phyloP scores from a whole-genome alignment of 2,888 invertebrate genomes.

The Pimpla rufipes region DNA sequence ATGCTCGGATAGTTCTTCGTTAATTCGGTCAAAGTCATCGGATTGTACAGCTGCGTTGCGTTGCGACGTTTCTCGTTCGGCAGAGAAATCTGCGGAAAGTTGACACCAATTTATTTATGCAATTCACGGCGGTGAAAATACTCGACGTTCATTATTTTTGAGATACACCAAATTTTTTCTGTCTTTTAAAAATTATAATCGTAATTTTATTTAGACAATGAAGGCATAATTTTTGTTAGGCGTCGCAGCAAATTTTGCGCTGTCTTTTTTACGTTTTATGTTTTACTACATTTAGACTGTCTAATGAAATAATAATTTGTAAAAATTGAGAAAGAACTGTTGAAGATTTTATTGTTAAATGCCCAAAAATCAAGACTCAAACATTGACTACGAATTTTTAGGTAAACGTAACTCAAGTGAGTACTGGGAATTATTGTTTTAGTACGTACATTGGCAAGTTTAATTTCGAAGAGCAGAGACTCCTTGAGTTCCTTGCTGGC shows the following conservation, averaged over 20 bases:
- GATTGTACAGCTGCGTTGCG: slow-evolving; percentile 96
- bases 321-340: no score
- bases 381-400: no score
- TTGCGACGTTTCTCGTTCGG: slow-evolving; percentile 96
- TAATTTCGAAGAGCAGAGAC: slow-evolving; percentile 95
- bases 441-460: slow-evolving; percentile 94
- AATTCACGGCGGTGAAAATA: background rate
- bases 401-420: background rate
- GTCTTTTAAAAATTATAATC: no score
- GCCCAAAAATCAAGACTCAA: no score
- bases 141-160: background rate
- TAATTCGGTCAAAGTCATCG: slow-evolving; percentile 93
- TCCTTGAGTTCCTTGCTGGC: slow-evolving; percentile 91
- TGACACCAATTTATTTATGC: background rate
- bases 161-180: no score
- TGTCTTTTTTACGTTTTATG: no score
- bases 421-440: background rate
- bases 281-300: no score
- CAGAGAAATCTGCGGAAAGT: slow-evolving; percentile 76
- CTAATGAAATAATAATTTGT: no score
- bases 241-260: no score
- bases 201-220: no score
- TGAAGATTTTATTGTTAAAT: no score
- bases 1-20: slow-evolving; percentile 91
- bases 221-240: no score